Base-by-base conservation (phyloP, 2,888 invertebrate genomes). In the Crossocerus cetratus region DNA sequence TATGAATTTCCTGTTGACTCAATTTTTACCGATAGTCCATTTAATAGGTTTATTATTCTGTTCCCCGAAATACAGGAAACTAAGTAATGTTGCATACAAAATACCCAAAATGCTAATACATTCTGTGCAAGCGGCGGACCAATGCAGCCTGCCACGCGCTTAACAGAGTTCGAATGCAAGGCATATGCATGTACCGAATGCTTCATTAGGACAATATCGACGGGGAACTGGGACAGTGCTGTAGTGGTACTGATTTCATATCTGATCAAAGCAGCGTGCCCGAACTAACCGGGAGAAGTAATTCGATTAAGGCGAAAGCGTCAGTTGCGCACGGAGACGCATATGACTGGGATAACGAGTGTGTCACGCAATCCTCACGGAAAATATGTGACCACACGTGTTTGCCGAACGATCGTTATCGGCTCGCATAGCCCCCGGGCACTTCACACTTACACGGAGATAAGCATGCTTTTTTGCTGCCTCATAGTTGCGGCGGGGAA, bases 291-390 rank as follows among this genome's bases (percentile, higher is more conserved):
- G 21, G 49, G 45, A 62, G 55, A 63, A 32, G 32, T 66, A 69
- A 75, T 65, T 60, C 56, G n/a, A 57, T 59, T 63, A 43, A 42
- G 49, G 61, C 14, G 55, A 32, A 32, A 32, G 32, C 32, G 32
- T 53, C 60, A 49, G 63, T 55, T 54, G 63, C 54, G 63, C 59
- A 68, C 53, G 57, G 54, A 43, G 44, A 16, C 32, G 49, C 42
- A 58, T 59, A 55, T 22, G 32, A 55, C 18, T 42, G 20, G 49
- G 32, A 57, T 56, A 58, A 65, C 56, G 61, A 21, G 58, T 22
- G 45, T 55, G 45, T 57, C 59, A 60, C 23, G 18, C 60, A 64
- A 63, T 32, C 32, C 32, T 32, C 32, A 32, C 32, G 32, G 32
- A 32, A 32, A 32, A 32, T 32, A 32, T 32, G 18, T 58, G 16